Base-by-base conservation (phyloP, 2,888 invertebrate species). In the Sesia bembeciformis region DNA sequence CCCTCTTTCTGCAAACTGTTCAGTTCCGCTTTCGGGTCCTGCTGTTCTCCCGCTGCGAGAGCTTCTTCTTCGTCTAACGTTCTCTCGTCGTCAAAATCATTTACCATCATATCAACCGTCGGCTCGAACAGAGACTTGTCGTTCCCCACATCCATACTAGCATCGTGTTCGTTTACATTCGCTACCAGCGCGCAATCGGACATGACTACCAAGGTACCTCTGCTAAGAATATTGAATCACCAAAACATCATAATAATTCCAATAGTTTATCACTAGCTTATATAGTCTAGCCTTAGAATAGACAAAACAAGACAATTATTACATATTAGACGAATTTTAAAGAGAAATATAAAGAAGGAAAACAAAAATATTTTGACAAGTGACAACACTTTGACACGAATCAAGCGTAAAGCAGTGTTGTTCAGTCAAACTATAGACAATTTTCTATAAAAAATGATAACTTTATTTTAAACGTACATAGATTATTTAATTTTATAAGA, bases 21-120 rank as follows among this genome's bases (percentile, higher is more conserved):
- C 52, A 98, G 91, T 86, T 98, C 98, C 70, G 95, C 95, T 70
- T 94, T 93, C 52, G 96, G 94, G 82, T 97, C 97, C 67, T 94
- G 93, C 52, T 92, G 89, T 84, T 96, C 96, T 61, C 94, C 94
- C 67, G 96, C 96, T 65, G 97, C 97, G 78, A 98, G 85, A 53
- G 97, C 97, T 91, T 98, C 98, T 91, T 98, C 98, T 90, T 98
- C 98, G 80, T 98, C 98, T 77, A 98, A 81, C 59, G 98, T 98
- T 78, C 96, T 93, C 80, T 98, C 98, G 90, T 98, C 98, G 84
- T 98, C 98, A 87, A 96, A 98, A 85, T 98, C 98, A 92, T 98
- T 96, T 61, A 98, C 95, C 92, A 98, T 94, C 97, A 98, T 97
- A 84, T 98, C 98, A 77, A 97, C 94, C 62, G 96, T 94, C 60